Conservation (phyloP, 2,888 invertebrate genomes). For the Harpagoxenus sublaevis region DNA sequence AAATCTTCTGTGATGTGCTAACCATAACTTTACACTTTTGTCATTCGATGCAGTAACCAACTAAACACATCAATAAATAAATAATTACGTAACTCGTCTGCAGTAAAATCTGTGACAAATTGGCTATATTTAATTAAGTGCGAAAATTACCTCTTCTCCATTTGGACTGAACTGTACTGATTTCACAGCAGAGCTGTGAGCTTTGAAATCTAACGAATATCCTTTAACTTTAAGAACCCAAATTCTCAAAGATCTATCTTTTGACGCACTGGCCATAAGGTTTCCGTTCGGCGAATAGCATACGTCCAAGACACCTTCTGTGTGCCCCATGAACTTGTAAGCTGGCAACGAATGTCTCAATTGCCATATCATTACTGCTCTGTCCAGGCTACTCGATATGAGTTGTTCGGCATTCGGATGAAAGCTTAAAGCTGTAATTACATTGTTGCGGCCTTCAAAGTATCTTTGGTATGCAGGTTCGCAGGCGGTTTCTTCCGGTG, state of each 20-base stretch:
- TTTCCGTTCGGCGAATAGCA: slow-evolving; percentile 94
- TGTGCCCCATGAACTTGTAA: slow-evolving; percentile 92
- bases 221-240: slow-evolving; percentile 96
- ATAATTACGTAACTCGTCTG: not conserved
- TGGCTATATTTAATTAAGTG: slow-evolving; percentile 15
- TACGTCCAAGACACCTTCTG: slow-evolving; percentile 92
- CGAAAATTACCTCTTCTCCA: slow-evolving; percentile 88
- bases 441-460: slow-evolving; percentile 93
- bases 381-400: slow-evolving; percentile 93
- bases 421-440: slow-evolving; percentile 92
- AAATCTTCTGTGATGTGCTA: slow-evolving; percentile 90
- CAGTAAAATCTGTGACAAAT: not conserved
- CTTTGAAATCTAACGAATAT: slow-evolving; percentile 92
- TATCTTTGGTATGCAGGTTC: slow-evolving; percentile 91
- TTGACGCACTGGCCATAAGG: slow-evolving; percentile 94
- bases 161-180: slow-evolving; percentile 94
- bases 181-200: slow-evolving; percentile 93
- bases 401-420: slow-evolving; percentile 92
- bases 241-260: slow-evolving; percentile 93
- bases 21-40: slow-evolving; percentile 93
- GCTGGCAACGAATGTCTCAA: slow-evolving; percentile 92
- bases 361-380: slow-evolving; percentile 95
- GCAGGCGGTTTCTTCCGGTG: slow-evolving; percentile 73
- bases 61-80: slow-evolving; percentile 80
- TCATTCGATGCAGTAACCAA: slow-evolving; percentile 94